Conservation (phyloP, 2,797 vertebrate genomes). For the Hipposideros larvatus region DNA sequence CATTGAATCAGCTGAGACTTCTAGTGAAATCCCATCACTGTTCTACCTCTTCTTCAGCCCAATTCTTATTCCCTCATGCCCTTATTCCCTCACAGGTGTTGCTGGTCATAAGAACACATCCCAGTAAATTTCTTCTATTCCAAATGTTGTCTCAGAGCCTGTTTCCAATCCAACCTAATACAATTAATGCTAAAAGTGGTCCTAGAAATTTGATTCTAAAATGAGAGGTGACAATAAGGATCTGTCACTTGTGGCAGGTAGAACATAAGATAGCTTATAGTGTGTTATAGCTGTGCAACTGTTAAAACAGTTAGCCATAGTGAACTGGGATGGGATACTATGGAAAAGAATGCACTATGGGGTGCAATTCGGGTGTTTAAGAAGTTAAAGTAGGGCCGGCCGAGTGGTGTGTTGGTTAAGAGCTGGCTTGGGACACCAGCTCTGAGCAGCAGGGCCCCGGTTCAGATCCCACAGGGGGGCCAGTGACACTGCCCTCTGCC, state of each 20-base stretch:
- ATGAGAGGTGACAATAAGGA: not conserved
- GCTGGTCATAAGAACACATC: not conserved
- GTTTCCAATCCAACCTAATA: not conserved
- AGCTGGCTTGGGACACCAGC: no score
- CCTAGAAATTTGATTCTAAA: not conserved
- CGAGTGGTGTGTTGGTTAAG: no score
- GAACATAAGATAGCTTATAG: not conserved
- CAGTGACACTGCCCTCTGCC: no score
- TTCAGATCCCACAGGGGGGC: no score
- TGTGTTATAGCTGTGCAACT: not conserved
- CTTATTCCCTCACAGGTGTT: not conserved
- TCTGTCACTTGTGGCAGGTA: not conserved
- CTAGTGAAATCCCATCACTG: not conserved
- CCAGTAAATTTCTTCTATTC: not conserved
- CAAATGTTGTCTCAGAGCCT: not conserved
- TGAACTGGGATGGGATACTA: not conserved
- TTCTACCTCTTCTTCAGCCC: not conserved
- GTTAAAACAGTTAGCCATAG: not conserved
- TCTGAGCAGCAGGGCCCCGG: no score
- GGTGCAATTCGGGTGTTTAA: not conserved
- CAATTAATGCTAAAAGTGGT: not conserved
- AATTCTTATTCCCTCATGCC: not conserved
- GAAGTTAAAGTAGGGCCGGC: not conserved
- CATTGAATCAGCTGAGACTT: not conserved
- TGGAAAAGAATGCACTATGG: not conserved